Evolutionary conservation across 2,888 invertebrate genomes (phyloP), one percentile per base, ranked within the genome.

Genomic region (Cheilosia pagana): DNA sequence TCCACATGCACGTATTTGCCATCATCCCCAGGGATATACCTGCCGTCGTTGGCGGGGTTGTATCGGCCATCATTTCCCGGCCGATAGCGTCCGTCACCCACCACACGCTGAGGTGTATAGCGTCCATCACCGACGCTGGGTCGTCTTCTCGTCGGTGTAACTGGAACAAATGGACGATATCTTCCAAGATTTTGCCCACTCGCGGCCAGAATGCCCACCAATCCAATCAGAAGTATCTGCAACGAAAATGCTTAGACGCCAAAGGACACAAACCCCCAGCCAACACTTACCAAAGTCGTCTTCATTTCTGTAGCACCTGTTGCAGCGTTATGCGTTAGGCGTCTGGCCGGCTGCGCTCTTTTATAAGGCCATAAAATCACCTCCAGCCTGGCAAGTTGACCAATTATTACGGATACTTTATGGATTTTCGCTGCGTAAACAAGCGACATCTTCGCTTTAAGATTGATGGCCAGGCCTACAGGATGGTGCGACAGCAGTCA

Each of bases 1-100:
- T 91, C 91, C 39, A 92, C 87, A 87, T 94, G 94, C 88, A 92
- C 88, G 89, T 94, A 94, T 86, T 92, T 93, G 3, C 90, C 91
- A 81, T 89, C 89, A 19, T 85, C 77, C 3, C 55, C 87, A 1
- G 89, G 81, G 4, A 86, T 82, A 87, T 91, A 91, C 21, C 89
- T 88, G 16, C 91, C 91, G 77, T 89, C 90, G 67, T 75, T 86
- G 21, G 68, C 86, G 0, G 89, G 88, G 53, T 89, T 86, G 87
- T 92, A 92, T 19, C 88, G 88, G 8, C 91, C 91, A 60, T 91
- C 89, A 21, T 88, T 78, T n/a, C 81, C 87, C 10, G 89, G 89
- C 7, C 87, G 88, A 87, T 93, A 92, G 68, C 88, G 88, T 1
- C 92, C 92, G 52, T 92, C 91, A 55, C 92, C 89, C 23, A 67